A percentile compares a stretch with the other conserved stretches of the same genome.
Conservation (phyloP, 2,113 vertebrate genomes). For the Sander vitreus region DNA sequence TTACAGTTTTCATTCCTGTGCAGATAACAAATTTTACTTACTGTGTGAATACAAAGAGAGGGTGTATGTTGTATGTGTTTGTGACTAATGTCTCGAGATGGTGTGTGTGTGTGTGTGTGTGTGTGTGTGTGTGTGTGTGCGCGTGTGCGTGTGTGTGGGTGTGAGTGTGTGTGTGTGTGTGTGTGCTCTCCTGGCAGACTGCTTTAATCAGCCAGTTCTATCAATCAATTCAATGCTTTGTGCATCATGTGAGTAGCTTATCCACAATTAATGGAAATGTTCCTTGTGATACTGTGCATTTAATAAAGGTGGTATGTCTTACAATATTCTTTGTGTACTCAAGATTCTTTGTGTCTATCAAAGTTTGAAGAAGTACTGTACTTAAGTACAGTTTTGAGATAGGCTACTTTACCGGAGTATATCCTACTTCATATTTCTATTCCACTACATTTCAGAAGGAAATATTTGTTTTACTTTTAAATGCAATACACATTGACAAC, state of each 20-base stretch:
- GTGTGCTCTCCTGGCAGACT: constrained; percentile 91
- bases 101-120: constrained; percentile 27
- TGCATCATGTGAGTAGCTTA: constrained; percentile 97
- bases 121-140: constrained; percentile 41
- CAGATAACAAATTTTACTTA: constrained; percentile 76
- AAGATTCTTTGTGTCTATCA: not conserved
- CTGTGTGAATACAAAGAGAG: constrained; percentile 67
- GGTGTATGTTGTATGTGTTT: constrained; percentile 76
- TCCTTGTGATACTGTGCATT: constrained; percentile 98
- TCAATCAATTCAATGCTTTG: constrained; percentile 91
- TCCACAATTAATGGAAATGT: constrained; percentile 95
- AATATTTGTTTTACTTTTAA: not conserved
- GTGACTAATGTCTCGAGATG: constrained; percentile 76
- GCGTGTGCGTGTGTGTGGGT: constrained; percentile 37
- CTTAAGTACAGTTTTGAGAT: not conserved
- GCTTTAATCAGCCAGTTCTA: constrained; percentile 90
- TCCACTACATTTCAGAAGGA: not conserved
- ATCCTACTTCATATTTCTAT: no score
- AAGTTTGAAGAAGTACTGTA: not conserved
- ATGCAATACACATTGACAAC: not conserved
- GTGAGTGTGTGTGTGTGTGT: constrained; percentile 44
- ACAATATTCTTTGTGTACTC: constrained; percentile 72
- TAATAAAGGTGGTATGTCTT: constrained; percentile 97
- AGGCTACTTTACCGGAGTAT: no score
- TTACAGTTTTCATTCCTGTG: constrained; percentile 76